These are phyloP conservation scores for Cassiopea xamachana DNA, from an alignment of 30 jellyfish, hydroid and myxozoan species.

Conservation along the genomic window DNA sequence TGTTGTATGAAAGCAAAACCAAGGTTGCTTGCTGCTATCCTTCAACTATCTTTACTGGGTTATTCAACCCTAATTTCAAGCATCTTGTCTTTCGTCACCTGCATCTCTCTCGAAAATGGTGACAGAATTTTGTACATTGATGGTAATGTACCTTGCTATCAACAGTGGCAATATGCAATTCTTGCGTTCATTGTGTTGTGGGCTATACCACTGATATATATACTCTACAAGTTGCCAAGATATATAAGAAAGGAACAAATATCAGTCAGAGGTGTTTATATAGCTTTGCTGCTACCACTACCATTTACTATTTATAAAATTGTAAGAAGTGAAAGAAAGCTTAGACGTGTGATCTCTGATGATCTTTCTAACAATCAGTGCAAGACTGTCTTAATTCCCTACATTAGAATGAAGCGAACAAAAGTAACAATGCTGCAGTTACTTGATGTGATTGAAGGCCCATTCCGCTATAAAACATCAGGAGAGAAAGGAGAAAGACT, in stretches of 20 bases:
- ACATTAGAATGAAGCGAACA: neutral
- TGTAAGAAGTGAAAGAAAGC: neutral
- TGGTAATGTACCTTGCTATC: constrained; percentile 29
- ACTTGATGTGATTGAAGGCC: neutral
- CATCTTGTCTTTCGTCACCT: constrained; percentile 24
- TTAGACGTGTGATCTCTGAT: no score
- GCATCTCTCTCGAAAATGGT: constrained; percentile 30
- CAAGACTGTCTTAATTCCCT: neutral
- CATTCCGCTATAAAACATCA: neutral
- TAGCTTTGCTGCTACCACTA: constrained; percentile 25
- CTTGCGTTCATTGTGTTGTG: constrained; percentile 6
- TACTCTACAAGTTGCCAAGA: neutral
- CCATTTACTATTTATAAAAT: constrained; percentile 2
- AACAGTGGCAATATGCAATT: constrained; percentile 36
- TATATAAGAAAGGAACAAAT: neutral
- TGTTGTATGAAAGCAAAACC: constrained; percentile 2
- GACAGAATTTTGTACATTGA: constrained; percentile 14
- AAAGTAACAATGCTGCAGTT: neutral
- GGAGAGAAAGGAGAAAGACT: neutral
- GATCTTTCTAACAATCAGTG: neutral
- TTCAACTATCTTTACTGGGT: constrained; percentile 15
- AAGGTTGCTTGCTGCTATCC: neutral
- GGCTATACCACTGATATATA: constrained; percentile 25
- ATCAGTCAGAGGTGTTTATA: constrained; percentile 5
- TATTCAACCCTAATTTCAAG: constrained; percentile 23